A percentile compares a stretch with the other conserved stretches of the same genome.
Conservation (phyloP, 2,797 vertebrate species). For the Crenuchus spilurus region DNA sequence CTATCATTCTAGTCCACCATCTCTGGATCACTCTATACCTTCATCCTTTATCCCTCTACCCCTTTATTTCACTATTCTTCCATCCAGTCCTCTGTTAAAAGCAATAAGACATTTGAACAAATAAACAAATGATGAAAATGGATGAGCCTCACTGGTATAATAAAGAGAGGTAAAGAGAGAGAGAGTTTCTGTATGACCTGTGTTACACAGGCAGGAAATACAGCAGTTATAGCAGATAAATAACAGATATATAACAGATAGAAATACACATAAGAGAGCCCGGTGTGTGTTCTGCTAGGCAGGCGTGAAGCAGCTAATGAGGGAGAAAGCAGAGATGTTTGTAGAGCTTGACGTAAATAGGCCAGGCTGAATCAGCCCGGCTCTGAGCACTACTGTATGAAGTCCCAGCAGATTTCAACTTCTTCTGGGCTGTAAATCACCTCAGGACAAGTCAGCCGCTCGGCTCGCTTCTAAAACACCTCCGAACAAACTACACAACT, state of each 20-base stretch:
- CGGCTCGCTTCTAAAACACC: background rate
- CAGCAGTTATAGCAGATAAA: too few species aligned
- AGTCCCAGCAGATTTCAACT: background rate
- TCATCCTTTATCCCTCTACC: too few species aligned
- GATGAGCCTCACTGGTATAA: too few species aligned
- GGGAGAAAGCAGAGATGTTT: background rate
- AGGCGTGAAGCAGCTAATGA: slow-evolving; percentile 5
- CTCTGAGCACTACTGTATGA: background rate
- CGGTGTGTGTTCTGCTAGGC: background rate
- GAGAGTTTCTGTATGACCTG: too few species aligned
- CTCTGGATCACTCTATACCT: too few species aligned
- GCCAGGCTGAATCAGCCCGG: slow-evolving; percentile 9
- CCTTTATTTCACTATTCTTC: too few species aligned
- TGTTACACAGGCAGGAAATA: too few species aligned
- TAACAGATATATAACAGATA: background rate
- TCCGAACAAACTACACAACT: background rate
- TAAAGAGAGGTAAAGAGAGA: too few species aligned
- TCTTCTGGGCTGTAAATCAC: background rate
- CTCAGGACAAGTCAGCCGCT: background rate
- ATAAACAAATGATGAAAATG: too few species aligned
- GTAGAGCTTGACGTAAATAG: slow-evolving; percentile 26
- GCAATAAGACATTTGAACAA: too few species aligned
- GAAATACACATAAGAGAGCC: background rate
- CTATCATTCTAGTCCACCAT: too few species aligned
- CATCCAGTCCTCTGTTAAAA: too few species aligned